Evolutionary conservation across 2,113 vertebrate species (phyloP).

Genomic region (Ptilorrhoa leucosticta): DNA sequence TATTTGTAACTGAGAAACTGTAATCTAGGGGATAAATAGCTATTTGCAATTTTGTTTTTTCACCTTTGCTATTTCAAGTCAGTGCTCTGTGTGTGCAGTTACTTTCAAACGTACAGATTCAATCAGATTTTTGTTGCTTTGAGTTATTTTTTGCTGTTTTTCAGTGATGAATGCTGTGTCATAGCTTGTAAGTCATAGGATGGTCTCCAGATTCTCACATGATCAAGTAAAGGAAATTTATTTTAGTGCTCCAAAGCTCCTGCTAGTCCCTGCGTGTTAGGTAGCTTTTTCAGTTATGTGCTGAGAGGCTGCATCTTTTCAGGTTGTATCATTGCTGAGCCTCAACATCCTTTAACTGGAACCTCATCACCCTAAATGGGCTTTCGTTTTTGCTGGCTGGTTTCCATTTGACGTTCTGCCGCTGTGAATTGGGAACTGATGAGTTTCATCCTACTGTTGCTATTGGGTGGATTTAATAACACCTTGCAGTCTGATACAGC

Average conservation of each 20-base stretch:
- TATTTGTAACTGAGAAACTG: not conserved
- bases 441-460: not conserved
- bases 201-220: slow-evolving; percentile 28
- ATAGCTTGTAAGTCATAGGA: slow-evolving; percentile 9
- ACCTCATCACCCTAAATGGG: not conserved
- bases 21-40: not conserved
- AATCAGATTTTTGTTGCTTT: not conserved
- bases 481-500: not conserved
- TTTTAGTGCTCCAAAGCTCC: not conserved
- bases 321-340: not conserved
- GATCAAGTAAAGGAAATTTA: slow-evolving; percentile 5
- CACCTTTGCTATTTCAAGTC: not conserved
- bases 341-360: not conserved
- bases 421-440: not conserved
- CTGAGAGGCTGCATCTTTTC: not conserved
- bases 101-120: not conserved
- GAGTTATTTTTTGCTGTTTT: not conserved
- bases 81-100: not conserved
- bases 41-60: not conserved
- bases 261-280: not conserved
- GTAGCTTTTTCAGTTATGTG: not conserved
- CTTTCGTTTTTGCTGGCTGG: not conserved
- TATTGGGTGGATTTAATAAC: not conserved
- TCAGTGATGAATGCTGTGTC: not conserved
- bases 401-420: not conserved